Evolutionary conservation across 2,888 invertebrate genomes (phyloP).

Genomic region (Oscheius sp.): DNA sequence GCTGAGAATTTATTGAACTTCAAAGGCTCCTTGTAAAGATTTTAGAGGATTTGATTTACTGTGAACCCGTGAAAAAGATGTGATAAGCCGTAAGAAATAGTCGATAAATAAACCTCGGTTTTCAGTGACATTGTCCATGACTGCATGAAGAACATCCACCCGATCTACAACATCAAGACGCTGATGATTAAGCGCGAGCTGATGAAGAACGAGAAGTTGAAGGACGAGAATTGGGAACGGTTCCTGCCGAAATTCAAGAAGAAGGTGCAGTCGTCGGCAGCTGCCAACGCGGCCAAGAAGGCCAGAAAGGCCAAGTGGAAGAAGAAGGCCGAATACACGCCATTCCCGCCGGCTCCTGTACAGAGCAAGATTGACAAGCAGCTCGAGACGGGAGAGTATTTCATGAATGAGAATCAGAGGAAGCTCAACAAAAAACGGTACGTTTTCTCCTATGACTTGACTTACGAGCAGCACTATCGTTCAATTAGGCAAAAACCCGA

Average conservation of each 20-base stretch:
- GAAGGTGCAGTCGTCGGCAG: slow-evolving; percentile 78
- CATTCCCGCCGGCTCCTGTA: slow-evolving; percentile 86
- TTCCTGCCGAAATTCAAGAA: slow-evolving; percentile 95
- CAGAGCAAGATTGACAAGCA: slow-evolving; percentile 82
- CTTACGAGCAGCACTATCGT: not conserved
- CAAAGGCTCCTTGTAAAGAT: too few relatives aligned
- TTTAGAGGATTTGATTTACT: too few relatives aligned
- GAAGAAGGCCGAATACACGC: slow-evolving; percentile 93
- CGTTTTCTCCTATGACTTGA: not conserved
- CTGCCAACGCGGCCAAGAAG: slow-evolving; percentile 69
- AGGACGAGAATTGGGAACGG: slow-evolving; percentile 94
- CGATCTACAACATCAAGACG: slow-evolving; percentile 93
- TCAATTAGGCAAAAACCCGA: not conserved
- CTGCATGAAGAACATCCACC: slow-evolving; percentile 98
- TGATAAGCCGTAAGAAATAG: too few relatives aligned
- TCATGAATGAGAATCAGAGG: slow-evolving; percentile 82
- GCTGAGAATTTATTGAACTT: too few relatives aligned
- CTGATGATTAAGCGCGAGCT: slow-evolving; percentile 96
- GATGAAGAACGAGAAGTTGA: slow-evolving; percentile 89
- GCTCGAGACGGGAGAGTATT: slow-evolving; percentile 95
- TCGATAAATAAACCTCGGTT: too few relatives aligned
- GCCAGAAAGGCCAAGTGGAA: slow-evolving; percentile 80
- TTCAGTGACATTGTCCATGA: slow-evolving; percentile 86
- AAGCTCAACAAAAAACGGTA: slow-evolving; percentile 56
- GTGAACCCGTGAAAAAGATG: too few relatives aligned